phyloP scores from a whole-genome alignment of 2,888 invertebrate genomes.

The Lissonota sp. region DNA sequence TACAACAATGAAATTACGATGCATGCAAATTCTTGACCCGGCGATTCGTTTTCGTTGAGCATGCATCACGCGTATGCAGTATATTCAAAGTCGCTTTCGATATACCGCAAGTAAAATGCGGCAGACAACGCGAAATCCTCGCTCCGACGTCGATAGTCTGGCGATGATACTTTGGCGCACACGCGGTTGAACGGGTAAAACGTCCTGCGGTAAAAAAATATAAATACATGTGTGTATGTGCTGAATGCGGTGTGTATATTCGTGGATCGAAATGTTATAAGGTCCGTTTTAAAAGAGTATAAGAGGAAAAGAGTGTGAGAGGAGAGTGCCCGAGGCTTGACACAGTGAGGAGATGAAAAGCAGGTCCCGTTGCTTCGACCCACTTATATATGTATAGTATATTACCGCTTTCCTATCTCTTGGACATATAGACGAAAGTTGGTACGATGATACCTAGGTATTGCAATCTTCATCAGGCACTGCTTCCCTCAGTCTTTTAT shows the following conservation, averaged over 20 bases:
- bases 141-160: conserved; percentile 56
- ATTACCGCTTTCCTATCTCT: conserved; percentile 75
- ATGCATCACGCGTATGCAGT: conserved; percentile 1
- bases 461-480: background rate
- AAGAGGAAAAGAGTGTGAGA: conserved; percentile 20
- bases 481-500: background rate
- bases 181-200: conserved; percentile 31
- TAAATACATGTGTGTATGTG: background rate
- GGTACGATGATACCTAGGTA: conserved; percentile 6
- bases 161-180: conserved; percentile 48
- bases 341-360: conserved; percentile 78
- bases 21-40: background rate
- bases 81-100: conserved; percentile 59
- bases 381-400: conserved; percentile 68
- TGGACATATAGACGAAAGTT: conserved; percentile 6
- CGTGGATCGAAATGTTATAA: conserved; percentile 40
- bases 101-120: conserved; percentile 51
- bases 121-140: conserved; percentile 17
- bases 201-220: conserved; percentile 2
- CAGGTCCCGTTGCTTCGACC: conserved; percentile 82
- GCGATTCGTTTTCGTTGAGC: conserved; percentile 49
- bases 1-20: background rate
- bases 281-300: conserved; percentile 18
- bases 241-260: conserved; percentile 1
- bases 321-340: conserved; percentile 71